phyloP scores from a whole-genome alignment of 2,888 invertebrate species.

The Pterostichus niger region DNA sequence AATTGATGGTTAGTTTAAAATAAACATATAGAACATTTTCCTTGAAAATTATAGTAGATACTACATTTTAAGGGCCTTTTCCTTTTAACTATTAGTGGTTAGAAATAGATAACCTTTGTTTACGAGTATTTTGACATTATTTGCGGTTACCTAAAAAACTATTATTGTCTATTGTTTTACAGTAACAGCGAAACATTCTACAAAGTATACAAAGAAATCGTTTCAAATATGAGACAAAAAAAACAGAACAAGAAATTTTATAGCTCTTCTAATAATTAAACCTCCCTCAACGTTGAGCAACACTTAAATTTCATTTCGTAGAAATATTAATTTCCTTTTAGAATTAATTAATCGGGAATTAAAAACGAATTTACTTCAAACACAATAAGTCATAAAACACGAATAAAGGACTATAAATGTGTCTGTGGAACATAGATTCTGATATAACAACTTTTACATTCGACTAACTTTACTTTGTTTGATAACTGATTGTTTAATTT shows the following conservation, averaged over 20 bases:
- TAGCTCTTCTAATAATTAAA: neutral
- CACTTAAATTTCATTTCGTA: slow-evolving; percentile 5
- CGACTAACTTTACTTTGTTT: no score
- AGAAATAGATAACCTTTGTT: neutral
- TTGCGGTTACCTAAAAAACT: slow-evolving; percentile 32
- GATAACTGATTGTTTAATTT: no score
- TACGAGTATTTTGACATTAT: slow-evolving; percentile 45
- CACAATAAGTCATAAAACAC: slow-evolving; percentile 46
- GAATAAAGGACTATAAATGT: slow-evolving; percentile 27
- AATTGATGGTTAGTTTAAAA: slow-evolving; percentile 14
- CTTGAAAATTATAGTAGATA: slow-evolving; percentile 32
- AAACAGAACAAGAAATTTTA: slow-evolving; percentile 1
- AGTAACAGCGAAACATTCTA: neutral
- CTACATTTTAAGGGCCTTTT: slow-evolving; percentile 20
- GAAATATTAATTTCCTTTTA: slow-evolving; percentile 16
- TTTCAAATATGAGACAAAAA: neutral
- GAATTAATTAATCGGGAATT: slow-evolving; percentile 39
- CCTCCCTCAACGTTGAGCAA: neutral
- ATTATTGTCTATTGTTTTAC: slow-evolving; percentile 40
- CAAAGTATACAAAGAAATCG: neutral
- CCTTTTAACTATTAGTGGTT: slow-evolving; percentile 44
- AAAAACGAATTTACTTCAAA: slow-evolving; percentile 28
- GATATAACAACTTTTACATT: no score
- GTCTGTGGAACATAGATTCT: neutral
- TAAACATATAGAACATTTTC: slow-evolving; percentile 6